phyloP scores from a whole-genome alignment of 2,888 invertebrate genomes.

The Andrena chrysosceles region DNA sequence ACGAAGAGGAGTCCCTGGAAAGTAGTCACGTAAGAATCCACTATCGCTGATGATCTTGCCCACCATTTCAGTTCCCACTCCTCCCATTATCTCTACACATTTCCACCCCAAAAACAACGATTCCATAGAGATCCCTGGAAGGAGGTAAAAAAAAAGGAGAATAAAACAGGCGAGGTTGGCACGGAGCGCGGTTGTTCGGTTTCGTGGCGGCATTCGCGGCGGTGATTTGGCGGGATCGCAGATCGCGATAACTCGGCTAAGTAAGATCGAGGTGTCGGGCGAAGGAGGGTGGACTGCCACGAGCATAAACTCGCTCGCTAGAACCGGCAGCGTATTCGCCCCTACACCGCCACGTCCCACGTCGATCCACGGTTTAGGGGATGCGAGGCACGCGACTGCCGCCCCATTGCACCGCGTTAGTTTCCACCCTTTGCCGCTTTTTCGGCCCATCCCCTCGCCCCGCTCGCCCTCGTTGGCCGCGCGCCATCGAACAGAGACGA shows the following conservation, averaged over 20 bases:
- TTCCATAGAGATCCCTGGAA: not conserved
- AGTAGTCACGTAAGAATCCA: too few relatives aligned
- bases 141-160: not conserved
- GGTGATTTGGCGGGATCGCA: constrained; percentile 67
- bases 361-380: constrained; percentile 67
- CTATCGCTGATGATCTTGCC: not conserved
- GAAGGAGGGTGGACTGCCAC: constrained; percentile 59
- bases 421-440: constrained; percentile 69
- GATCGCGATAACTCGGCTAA: constrained; percentile 60
- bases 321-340: not conserved
- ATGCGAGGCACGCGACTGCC: constrained; percentile 84
- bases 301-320: constrained; percentile 32
- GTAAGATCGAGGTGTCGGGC: constrained; percentile 66
- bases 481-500: constrained; percentile 56
- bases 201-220: constrained; percentile 55
- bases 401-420: constrained; percentile 85
- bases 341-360: not conserved
- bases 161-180: constrained; percentile 18
- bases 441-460: constrained; percentile 20
- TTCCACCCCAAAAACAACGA: not conserved
- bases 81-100: not conserved
- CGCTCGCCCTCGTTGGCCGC: constrained; percentile 43
- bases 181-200: constrained; percentile 16
- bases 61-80: not conserved
- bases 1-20: too few relatives aligned